Base-by-base conservation (phyloP, 2,113 vertebrate species). In the Sakesphorus luctuosus region DNA sequence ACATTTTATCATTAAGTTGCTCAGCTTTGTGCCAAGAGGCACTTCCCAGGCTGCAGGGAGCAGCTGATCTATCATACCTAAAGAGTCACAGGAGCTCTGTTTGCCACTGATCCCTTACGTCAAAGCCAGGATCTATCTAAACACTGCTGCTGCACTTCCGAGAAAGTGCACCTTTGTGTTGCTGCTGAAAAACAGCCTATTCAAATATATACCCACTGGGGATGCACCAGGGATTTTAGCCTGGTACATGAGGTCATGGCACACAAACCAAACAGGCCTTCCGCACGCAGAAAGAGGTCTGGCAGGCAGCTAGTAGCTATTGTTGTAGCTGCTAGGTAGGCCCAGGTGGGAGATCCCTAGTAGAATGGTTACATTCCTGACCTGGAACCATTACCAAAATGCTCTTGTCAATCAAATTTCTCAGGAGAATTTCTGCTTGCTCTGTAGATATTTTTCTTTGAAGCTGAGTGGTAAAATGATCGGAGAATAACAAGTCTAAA, bases 401-500 rank as follows among this genome's bases (percentile, higher is more conserved):
- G 46, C 9, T 23, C 53, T 53, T 31, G 40, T 72, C 50, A 50
- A 1, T 77, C 80, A 79, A 43, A 38, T n/a, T 67, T 28, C 67
- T 71, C 18, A 18, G 65, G 86, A 78, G 66, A 75, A 10, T 91
- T 92, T 89, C 66, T 17, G 18, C 85, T 94, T 73, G 90, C 77
- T 95, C 92, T 74, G 80, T 84, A 81, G 85, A 75, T 96, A 47
- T 40, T 92, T 92, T 77, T 72, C 80, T 40, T 76, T 77, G 55
- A 76, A 73, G 82, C 52, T 86, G 72, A 77, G 50, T 5, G 58
- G 94, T 97, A 96, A 97, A 94, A 50, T 38, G 88, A 96, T 87
- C 95, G 87, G 83, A 93, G 88, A 93, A 93, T 71, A 92, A 88
- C 72, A 46, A 52, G 16, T 95, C 91, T 96, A 97, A 97, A 97